These are phyloP conservation scores for Mizuhopecten yessoensis DNA, from an alignment of 1,140 invertebrate genomes.

Conservation along the genomic window DNA sequence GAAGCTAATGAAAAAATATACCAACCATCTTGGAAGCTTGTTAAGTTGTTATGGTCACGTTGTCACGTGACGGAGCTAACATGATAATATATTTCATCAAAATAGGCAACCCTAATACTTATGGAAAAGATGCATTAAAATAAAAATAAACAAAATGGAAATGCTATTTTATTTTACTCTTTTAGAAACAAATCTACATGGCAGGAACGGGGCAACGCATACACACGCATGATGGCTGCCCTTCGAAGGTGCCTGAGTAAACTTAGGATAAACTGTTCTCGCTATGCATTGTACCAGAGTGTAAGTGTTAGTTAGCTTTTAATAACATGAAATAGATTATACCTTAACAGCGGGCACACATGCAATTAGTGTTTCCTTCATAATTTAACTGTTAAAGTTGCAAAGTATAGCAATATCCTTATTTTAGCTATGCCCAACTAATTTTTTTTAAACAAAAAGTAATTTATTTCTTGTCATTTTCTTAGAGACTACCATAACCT, in stretches of 20 bases:
- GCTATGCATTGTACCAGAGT: background rate
- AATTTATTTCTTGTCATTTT: too few species aligned
- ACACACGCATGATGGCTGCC: background rate
- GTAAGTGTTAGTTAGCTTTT: background rate
- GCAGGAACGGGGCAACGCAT: background rate
- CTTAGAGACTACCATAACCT: too few species aligned
- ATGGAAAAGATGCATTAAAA: background rate
- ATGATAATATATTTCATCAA: background rate
- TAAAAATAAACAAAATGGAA: background rate
- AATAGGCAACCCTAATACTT: background rate
- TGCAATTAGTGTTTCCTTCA: too few species aligned
- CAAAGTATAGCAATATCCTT: too few species aligned
- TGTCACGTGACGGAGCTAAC: background rate
- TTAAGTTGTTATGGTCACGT: conserved; percentile 19
- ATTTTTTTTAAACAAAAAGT: too few species aligned
- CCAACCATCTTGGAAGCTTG: background rate
- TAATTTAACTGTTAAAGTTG: too few species aligned
- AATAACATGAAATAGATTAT: too few species aligned
- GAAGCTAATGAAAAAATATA: too few species aligned
- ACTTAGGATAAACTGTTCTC: background rate
- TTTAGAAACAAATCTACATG: background rate
- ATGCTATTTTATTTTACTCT: background rate
- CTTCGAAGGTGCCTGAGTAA: background rate
- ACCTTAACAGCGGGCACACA: too few species aligned
- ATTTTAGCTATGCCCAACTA: too few species aligned